Evolutionary conservation across 2,888 invertebrate genomes (phyloP), one percentile per base, ranked within the genome.

Genomic region (Endomychus coccineus): DNA sequence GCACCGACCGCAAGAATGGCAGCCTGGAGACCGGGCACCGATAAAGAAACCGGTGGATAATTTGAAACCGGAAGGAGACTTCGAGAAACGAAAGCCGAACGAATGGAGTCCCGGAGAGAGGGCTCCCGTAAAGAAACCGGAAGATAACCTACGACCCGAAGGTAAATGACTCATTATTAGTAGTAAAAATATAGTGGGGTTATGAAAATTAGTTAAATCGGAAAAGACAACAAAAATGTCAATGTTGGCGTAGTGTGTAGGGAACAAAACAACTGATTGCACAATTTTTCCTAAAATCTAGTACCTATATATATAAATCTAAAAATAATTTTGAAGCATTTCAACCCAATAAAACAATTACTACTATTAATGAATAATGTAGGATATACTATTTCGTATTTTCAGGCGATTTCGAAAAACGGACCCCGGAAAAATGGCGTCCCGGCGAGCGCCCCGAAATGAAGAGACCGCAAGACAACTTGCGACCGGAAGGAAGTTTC

Each of bases 31-130:
- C 6, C 54, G 71, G 36, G 52, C 59, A 1, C 49, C 58, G 12
- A 56, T 50, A 2, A 69, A 59, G 40, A 62, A 54, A 42, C 71
- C 68, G 0, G 47, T 63, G 27, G 71, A 71, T 42, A 68, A 62
- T 48, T 51, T 69, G n/a, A 47, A 48, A 36, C 67, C 69, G 0
- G 73, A 74, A 53, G 75, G 74, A 2, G 70, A 71, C 13, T 71
- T 71, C 40, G 62, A 63, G 15, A 54, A 41, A 39, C 51, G 54
- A 1, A 37, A 43, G 33, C 67, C 62, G 0, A 58, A 61, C 17
- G 34, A 49, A 43, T 68, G 61, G 68, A 54, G 49, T 10, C 64
- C 66, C 7, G 69, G 63, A 11, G 70, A 72, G 28, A 52, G 70
- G 32, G 59, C 64, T 0, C 58, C 61, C 0, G 58, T 59, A 1